Base-by-base conservation (phyloP, 2,797 vertebrate genomes). In the Manis javanica region DNA sequence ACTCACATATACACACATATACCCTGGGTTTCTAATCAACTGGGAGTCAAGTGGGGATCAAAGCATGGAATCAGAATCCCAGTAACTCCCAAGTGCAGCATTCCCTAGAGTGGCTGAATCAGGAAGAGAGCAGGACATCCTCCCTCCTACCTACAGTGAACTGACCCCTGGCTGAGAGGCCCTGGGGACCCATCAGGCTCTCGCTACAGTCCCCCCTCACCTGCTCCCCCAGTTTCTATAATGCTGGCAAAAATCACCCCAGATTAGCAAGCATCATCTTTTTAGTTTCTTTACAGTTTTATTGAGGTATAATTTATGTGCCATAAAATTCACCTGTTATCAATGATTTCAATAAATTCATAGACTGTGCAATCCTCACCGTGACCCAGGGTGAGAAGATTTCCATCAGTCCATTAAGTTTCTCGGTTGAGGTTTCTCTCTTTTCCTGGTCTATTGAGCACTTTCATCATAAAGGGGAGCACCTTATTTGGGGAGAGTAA, bases 301-400 rank as follows among this genome's bases (percentile, higher is more conserved):
- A 75, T 74, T 90, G 21, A 93, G 37, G 46, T 39, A 53, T 34
- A 78, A 61, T 75, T 90, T 81, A 64, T 55, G 64, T 51, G 51
- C 13, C 64, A 83, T 69, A 78, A 96, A 77, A 82, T 19, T 87
- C 63, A 79, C 39, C 19, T 72, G 21, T 77, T 15, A 46, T 49
- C 66, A 24, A 11, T 96, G 69, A 87, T 26, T 93, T 61, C 31
- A 82, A 53, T 12, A 89, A 89, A 71, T 77, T 91, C 83, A 49
- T 18, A 63, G 39, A 68, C 31, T 37, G 71, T 66, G 53, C 15
- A 39, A 51, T 49, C 66, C 29, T 46, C 31, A 68, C 74, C 83
- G 72, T 55, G 91, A 37, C 21, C n/a, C 26, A 49, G 13, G 31
- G 64, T 86, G 64, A n/a, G 55, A 71, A 75, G 46, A 42, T 69